Base-by-base conservation (phyloP, 2,113 vertebrate genomes). In the Grammomys dolichurus region DNA sequence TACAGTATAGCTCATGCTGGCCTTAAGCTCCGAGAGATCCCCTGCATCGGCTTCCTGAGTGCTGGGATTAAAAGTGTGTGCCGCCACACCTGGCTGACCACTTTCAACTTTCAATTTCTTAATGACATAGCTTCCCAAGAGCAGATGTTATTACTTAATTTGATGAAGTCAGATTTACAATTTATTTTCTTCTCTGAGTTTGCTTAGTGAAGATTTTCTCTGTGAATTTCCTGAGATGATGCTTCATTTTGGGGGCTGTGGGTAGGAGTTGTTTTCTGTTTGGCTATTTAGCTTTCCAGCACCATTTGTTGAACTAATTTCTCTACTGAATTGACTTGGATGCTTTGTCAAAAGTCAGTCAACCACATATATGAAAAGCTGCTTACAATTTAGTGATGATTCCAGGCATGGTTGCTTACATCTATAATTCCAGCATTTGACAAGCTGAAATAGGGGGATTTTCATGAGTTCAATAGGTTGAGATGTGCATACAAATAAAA, bases 121-220 rank as follows among this genome's bases (percentile, higher is more conserved):
- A 43, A n/a, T 69, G 43, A 11, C 77, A 40, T 24, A 24, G 60
- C 12, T 67, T 93, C 87, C 48, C 20, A 78, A 85, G 67, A 93
- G 48, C 31, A 93, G 31, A 82, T 31, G 58, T 60, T 65, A 91
- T 24, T 86, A 54, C 73, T 22, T 81, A 56, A 91, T 80, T 94
- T 77, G 22, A 73, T 56, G 56, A 89, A 80, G 7, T 48, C 43
- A 13, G 36, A 88, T 93, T 93, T 75, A 73, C 19, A 19, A 8
- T 46, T 65, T 48, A 6, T 40, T 92, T 92, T 73, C 24, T 86
- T 78, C 28, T 82, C 58, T 6, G 76, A 16, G 36, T 82, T 75
- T 85, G 63, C 65, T 48, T 87, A 26, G 16, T 91, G 22, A 92
- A 90, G 22, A 51, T 86, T 89, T 87, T 84, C 67, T 87, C 54